Conservation (phyloP, 2,113 vertebrate species). For the Panurus biarmicus region DNA sequence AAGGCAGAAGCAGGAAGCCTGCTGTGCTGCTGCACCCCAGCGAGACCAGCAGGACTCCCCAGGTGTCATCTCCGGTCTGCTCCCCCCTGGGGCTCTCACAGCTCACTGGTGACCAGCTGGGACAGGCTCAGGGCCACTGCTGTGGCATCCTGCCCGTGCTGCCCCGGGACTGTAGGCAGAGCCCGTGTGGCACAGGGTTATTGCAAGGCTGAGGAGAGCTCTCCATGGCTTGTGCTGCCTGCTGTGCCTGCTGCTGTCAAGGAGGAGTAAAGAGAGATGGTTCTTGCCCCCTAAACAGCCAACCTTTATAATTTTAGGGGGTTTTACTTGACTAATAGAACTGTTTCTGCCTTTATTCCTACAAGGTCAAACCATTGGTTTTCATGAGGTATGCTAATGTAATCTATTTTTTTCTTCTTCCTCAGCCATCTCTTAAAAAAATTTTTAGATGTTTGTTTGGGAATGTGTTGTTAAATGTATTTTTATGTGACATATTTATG, state of each 20-base stretch:
- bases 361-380: constrained; percentile 16
- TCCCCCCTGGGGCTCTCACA: fast-evolving
- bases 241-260: neutral
- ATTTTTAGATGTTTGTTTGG: neutral
- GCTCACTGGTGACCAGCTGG: neutral
- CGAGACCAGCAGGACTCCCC: neutral
- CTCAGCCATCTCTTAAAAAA: neutral
- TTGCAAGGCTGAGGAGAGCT: neutral
- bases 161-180: neutral
- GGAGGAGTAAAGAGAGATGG: neutral
- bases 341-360: neutral
- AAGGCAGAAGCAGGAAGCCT: neutral
- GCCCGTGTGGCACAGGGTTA: neutral
- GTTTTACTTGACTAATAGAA: neutral
- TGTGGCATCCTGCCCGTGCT: fast-evolving
- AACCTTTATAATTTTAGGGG: neutral
- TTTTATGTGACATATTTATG: neutral
- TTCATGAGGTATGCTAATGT: neutral
- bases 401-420: neutral
- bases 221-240: neutral
- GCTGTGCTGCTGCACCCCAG: neutral
- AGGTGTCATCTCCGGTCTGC: fast-evolving
- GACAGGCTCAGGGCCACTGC: neutral
- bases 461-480: neutral
- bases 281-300: neutral